Conservation (phyloP, 2,113 vertebrate species). For the Platysternon megacephalum region DNA sequence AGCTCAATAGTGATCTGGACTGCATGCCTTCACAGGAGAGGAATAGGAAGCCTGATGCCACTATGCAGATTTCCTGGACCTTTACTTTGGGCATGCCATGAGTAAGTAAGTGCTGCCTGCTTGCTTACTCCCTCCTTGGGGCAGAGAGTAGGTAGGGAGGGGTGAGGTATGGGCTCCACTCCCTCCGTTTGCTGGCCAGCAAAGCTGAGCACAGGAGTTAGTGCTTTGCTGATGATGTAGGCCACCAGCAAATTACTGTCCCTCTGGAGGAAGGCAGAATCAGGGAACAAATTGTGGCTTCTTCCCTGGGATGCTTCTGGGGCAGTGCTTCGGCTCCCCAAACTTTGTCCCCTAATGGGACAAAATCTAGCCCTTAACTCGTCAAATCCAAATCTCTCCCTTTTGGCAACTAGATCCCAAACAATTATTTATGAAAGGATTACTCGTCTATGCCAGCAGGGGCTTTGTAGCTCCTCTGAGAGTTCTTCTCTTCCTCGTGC, state of each 20-base stretch:
- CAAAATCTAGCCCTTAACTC: not conserved
- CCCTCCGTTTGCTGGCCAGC: not conserved
- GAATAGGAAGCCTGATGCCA: not conserved
- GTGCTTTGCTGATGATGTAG: not conserved
- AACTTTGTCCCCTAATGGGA: not conserved
- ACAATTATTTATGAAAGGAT: rapidly evolving
- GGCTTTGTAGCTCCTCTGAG: rapidly evolving
- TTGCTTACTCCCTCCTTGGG: not conserved
- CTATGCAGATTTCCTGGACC: not conserved
- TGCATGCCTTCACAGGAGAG: not conserved
- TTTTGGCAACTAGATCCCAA: rapidly evolving
- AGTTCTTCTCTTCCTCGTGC: not conserved
- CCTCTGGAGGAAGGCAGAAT: not conserved
- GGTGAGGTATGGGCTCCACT: not conserved
- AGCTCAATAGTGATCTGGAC: not conserved
- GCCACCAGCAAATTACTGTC: not conserved
- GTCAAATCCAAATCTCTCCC: not conserved
- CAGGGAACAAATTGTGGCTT: not conserved
- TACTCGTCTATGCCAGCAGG: not conserved
- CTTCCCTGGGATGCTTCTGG: not conserved
- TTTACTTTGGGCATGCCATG: not conserved
- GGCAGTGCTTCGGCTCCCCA: not conserved
- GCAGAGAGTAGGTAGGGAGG: not conserved
- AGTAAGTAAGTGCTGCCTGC: not conserved
- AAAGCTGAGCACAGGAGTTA: not conserved